A percentile compares a stretch with the other conserved stretches of the same genome.
phyloP scores from a whole-genome alignment of 1,140 invertebrate genomes.

The Pinna nobilis region DNA sequence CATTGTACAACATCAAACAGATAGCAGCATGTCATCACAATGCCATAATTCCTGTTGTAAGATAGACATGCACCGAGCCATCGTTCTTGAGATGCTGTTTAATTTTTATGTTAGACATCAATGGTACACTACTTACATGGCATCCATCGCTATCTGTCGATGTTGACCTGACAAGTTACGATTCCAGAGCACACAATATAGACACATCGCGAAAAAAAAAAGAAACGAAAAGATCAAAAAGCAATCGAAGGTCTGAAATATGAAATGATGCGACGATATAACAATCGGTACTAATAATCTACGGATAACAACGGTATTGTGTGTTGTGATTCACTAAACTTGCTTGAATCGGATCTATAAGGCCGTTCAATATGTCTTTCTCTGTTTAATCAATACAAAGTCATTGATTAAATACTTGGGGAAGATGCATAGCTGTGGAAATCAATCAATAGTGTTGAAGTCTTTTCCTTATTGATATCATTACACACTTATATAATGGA shows the following conservation, averaged over 20 bases:
- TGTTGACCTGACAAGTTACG: neutral
- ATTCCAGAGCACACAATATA: slow-evolving; percentile 1
- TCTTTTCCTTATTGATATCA: too few species aligned
- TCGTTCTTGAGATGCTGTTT: too few species aligned
- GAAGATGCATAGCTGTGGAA: slow-evolving; percentile 16
- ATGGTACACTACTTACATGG: too few species aligned
- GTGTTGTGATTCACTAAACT: slow-evolving; percentile 17
- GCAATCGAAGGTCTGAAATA: slow-evolving; percentile 11
- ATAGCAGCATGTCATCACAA: slow-evolving; percentile 2
- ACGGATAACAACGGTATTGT: slow-evolving; percentile 1
- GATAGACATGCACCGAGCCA: too few species aligned
- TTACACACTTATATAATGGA: too few species aligned
- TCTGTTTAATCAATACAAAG: slow-evolving; percentile 11
- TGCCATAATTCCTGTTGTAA: slow-evolving; percentile 9
- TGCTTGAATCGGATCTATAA: slow-evolving; percentile 17
- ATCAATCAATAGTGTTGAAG: slow-evolving; percentile 10
- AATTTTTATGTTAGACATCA: too few species aligned
- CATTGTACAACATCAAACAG: neutral
- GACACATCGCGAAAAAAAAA: slow-evolving; percentile 13
- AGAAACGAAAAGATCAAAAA: neutral
- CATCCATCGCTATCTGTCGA: too few species aligned
- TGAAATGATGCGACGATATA: slow-evolving; percentile 16
- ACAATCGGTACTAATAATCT: slow-evolving; percentile 7
- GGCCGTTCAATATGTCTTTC: slow-evolving; percentile 18
- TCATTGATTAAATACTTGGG: slow-evolving; percentile 23